These are phyloP conservation scores for Clarias batrachus DNA, from an alignment of 2,113 vertebrate species.

Conservation along the genomic window DNA sequence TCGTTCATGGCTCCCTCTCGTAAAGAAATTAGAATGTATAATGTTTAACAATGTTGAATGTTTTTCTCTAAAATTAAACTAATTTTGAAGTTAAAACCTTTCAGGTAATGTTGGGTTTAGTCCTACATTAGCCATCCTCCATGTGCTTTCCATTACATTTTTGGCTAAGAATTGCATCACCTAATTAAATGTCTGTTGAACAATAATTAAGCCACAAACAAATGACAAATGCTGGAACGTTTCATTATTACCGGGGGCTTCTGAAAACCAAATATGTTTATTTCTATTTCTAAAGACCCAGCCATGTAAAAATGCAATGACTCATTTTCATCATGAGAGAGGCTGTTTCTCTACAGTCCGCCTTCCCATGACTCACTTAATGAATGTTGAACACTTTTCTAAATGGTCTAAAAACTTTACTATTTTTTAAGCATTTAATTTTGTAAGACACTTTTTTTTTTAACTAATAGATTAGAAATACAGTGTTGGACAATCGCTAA, in stretches of 20 bases:
- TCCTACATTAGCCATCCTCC: not conserved
- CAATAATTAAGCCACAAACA: not conserved
- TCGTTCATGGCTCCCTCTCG: conserved; percentile 35
- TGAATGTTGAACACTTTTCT: conserved; percentile 50
- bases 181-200: not conserved
- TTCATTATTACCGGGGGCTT: conserved; percentile 18
- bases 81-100: conserved; percentile 12
- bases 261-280: conserved; percentile 49
- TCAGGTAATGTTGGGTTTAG: conserved; percentile 16
- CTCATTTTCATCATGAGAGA: not conserved
- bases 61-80: conserved; percentile 4
- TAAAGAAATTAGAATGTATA: conserved; percentile 32
- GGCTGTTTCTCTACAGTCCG: conserved; percentile 23
- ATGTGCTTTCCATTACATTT: conserved; percentile 1
- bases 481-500: conserved; percentile 49
- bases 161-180: not conserved
- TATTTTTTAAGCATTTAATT: conserved; percentile 20
- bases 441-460: not conserved
- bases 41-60: not conserved
- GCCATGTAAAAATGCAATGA: conserved; percentile 43
- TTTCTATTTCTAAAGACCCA: conserved; percentile 51
- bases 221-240: conserved; percentile 23
- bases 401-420: conserved; percentile 29
- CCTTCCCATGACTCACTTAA: conserved; percentile 29
- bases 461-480: conserved; percentile 34